Conservation (phyloP, 2,888 invertebrate species). For the Charanyca ferruginea region DNA sequence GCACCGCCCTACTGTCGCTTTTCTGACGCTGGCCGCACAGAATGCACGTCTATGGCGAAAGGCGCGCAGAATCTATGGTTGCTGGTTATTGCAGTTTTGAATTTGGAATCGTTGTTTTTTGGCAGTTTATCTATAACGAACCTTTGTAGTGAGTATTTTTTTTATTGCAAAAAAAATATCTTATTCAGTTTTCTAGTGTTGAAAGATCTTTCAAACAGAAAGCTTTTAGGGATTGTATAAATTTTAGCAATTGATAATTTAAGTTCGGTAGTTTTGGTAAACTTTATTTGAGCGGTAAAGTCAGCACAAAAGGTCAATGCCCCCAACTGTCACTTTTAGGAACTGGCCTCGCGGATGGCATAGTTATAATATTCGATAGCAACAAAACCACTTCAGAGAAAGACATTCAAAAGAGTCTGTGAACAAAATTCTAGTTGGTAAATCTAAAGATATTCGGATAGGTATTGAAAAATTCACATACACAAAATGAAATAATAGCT, state of each 20-base stretch:
- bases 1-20: conserved; percentile 87
- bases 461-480: neutral
- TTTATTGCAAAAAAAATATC: too few relatives aligned
- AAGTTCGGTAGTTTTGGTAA: neutral
- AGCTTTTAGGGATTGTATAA: neutral
- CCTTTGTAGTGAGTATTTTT: neutral
- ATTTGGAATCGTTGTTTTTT: neutral
- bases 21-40: conserved; percentile 68
- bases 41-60: conserved; percentile 43
- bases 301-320: conserved; percentile 22
- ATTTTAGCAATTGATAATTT: neutral
- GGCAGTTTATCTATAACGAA: neutral
- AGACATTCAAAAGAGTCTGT: neutral
- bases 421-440: neutral
- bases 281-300: neutral
- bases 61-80: conserved; percentile 32
- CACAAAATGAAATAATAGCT: neutral
- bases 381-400: conserved; percentile 7
- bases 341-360: conserved; percentile 22
- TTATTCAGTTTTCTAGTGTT: neutral
- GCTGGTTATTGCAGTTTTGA: conserved; percentile 2
- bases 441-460: neutral
- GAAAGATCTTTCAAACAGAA: neutral
- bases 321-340: conserved; percentile 45
- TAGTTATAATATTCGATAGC: conserved; percentile 7